Percentiles rank a stretch among this genome's conserved stretches.
These are phyloP conservation scores for Microtus pennsylvanicus DNA, from an alignment of 2,113 vertebrate genomes.

Conservation along the genomic window DNA sequence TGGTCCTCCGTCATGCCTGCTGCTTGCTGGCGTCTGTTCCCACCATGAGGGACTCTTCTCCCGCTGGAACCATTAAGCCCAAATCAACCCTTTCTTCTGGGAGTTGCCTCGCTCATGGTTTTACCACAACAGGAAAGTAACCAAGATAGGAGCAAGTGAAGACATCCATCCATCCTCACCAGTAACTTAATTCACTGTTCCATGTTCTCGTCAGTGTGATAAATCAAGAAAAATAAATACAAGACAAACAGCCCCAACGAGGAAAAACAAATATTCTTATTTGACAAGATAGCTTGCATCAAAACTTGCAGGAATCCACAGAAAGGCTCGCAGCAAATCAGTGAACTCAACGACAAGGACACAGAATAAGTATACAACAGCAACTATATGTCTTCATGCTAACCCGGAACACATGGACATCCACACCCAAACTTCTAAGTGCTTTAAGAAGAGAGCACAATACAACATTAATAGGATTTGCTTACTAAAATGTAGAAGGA, in stretches of 20 bases:
- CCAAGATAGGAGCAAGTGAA: background rate
- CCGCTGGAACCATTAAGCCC: background rate
- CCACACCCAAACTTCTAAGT: background rate
- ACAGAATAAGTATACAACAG: constrained; percentile 8
- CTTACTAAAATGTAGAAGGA: background rate
- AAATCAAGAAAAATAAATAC: constrained; percentile 50
- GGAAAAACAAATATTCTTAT: constrained; percentile 1
- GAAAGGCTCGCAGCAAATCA: background rate
- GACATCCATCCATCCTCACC: background rate
- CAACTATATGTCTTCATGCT: background rate
- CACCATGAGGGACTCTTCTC: background rate
- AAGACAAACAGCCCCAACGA: constrained; percentile 14
- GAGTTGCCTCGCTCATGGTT: background rate
- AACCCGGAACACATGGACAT: background rate
- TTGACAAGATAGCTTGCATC: background rate
- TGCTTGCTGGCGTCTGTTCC: background rate
- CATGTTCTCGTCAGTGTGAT: background rate
- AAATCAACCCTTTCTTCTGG: background rate
- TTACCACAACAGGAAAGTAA: background rate
- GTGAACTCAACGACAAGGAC: background rate
- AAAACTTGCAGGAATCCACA: background rate
- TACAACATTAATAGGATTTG: background rate
- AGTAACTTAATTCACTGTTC: background rate
- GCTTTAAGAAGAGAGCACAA: background rate
- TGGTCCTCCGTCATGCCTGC: background rate